These are phyloP conservation scores for Hedychridium roseum DNA, from an alignment of 2,888 invertebrate species.

Conservation along the genomic window DNA sequence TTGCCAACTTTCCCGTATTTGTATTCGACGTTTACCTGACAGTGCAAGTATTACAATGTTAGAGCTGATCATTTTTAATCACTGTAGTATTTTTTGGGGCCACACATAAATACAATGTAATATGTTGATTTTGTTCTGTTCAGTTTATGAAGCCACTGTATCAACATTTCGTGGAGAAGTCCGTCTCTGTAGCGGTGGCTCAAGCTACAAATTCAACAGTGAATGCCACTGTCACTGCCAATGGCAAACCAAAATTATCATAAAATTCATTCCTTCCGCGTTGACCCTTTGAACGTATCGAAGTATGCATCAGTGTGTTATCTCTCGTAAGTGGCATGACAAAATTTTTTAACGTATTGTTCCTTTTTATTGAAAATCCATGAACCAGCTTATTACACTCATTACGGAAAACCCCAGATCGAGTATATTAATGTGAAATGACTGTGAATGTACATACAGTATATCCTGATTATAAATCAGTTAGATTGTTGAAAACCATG, in stretches of 20 bases:
- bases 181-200: constrained; percentile 82
- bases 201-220: constrained; percentile 71
- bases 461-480: constrained; percentile 56
- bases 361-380: constrained; percentile 27
- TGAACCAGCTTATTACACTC: constrained; percentile 26
- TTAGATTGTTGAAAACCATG: constrained; percentile 55
- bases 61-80: no score
- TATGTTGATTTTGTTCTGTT: constrained; percentile 43
- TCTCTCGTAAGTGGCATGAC: constrained; percentile 38
- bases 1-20: no score
- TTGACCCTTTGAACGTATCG: constrained; percentile 22
- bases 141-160: constrained; percentile 86
- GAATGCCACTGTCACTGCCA: constrained; percentile 62
- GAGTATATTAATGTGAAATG: constrained; percentile 27
- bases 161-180: constrained; percentile 81
- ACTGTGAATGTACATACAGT: constrained; percentile 56
- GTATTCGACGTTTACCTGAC: no score
- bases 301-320: constrained; percentile 31
- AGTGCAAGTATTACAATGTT: no score
- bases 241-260: constrained; percentile 72
- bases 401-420: constrained; percentile 16
- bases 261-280: constrained; percentile 63
- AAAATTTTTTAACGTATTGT: constrained; percentile 31
- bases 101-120: no score
- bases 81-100: no score